A percentile compares a stretch with the other conserved stretches of the same genome.
Conservation (phyloP, 2,113 vertebrate species). For the Forbesichthys papilliferus region DNA sequence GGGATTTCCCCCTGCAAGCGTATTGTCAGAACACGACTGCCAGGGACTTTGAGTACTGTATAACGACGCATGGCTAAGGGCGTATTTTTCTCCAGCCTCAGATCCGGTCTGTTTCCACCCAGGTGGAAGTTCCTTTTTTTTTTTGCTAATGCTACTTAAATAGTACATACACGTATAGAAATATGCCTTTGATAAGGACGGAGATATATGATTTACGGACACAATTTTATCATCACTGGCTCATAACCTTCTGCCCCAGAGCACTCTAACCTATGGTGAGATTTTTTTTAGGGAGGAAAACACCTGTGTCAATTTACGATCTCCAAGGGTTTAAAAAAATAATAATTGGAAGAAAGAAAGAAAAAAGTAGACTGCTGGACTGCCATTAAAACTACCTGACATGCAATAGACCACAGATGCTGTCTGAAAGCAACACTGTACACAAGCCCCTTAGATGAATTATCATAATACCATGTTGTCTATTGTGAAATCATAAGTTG, state of each 20-base stretch:
- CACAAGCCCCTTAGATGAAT: constrained; percentile 5
- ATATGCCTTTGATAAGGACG: constrained; percentile 76
- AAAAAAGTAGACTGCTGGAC: constrained; percentile 11
- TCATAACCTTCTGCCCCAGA: constrained; percentile 64
- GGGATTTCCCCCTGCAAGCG: constrained; percentile 71
- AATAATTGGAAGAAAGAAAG: constrained; percentile 18
- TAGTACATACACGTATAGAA: constrained; percentile 68
- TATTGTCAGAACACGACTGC: constrained; percentile 77
- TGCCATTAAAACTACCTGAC: constrained; percentile 46
- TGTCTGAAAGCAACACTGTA: constrained; percentile 24
- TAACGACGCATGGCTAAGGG: constrained; percentile 73
- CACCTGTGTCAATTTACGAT: constrained; percentile 78
- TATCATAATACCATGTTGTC: neutral
- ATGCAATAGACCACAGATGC: constrained; percentile 30
- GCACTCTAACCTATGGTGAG: constrained; percentile 57
- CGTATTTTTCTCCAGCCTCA: constrained; percentile 58
- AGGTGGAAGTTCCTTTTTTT: constrained; percentile 65
- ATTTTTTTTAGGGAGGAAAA: constrained; percentile 56
- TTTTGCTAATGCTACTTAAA: constrained; percentile 70
- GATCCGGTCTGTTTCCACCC: constrained; percentile 70
- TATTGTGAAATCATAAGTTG: neutral
- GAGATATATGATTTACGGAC: constrained; percentile 77
- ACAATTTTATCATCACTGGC: constrained; percentile 72
- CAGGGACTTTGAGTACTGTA: constrained; percentile 69
- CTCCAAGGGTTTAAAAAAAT: constrained; percentile 40